A percentile compares a stretch with the other conserved stretches of the same genome.
These are phyloP conservation scores for Plagiodera versicolora DNA, from an alignment of 2,888 invertebrate species.

Conservation along the genomic window DNA sequence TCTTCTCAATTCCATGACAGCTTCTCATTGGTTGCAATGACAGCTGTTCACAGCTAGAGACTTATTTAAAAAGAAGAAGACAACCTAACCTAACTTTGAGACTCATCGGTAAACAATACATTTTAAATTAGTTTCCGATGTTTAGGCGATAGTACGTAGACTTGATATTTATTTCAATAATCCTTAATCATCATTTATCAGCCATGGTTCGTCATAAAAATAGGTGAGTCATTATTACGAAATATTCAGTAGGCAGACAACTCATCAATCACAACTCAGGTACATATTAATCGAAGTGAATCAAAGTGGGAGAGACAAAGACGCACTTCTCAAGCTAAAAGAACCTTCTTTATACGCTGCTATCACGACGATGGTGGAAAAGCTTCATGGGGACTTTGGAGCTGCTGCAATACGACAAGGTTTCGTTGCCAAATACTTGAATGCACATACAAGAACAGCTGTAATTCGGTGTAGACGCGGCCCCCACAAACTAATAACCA, in stretches of 20 bases:
- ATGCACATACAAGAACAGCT: conserved; percentile 73
- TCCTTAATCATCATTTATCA: no score
- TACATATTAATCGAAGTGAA: conserved; percentile 71
- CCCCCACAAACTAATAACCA: conserved; percentile 71
- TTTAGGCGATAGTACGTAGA: no score
- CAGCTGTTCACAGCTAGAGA: no score
- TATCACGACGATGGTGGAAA: conserved; percentile 65
- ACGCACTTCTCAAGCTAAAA: conserved; percentile 58
- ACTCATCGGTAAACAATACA: no score
- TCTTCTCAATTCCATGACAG: no score
- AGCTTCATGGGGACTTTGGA: conserved; percentile 77
- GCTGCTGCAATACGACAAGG: conserved; percentile 70
- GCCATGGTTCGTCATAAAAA: conserved; percentile 15
- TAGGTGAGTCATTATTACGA: no score
- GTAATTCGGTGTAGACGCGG: conserved; percentile 74
- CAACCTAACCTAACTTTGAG: no score
- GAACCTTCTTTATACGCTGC: conserved; percentile 60
- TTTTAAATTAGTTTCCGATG: no score
- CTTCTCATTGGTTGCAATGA: no score
- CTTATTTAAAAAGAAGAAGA: no score
- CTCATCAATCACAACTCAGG: conserved; percentile 56
- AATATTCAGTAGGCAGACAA: no score
- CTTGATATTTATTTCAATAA: no score
- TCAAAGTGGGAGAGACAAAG: conserved; percentile 54
- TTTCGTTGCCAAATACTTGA: conserved; percentile 78